phyloP scores from a whole-genome alignment of 2,888 invertebrate species.

The Dichetophora obliterata region DNA sequence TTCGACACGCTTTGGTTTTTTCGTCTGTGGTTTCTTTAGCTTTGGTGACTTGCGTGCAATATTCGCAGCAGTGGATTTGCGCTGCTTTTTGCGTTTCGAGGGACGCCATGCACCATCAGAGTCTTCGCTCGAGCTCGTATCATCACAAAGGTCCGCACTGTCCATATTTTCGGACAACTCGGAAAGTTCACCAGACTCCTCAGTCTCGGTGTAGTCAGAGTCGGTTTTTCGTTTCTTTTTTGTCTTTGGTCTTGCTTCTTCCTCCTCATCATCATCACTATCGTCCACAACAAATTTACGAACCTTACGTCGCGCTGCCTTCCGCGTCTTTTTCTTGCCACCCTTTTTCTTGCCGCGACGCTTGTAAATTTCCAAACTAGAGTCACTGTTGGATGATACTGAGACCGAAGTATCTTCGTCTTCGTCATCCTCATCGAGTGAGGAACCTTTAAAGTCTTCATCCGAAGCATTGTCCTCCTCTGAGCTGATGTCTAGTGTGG shows the following conservation, averaged over 20 bases:
- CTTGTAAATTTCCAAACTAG: conserved; percentile 70
- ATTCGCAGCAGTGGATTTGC: conserved; percentile 50
- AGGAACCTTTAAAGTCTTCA: conserved; percentile 89
- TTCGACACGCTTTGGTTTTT: conserved; percentile 61
- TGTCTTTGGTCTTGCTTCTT: conserved; percentile 68
- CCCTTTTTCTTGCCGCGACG: conserved; percentile 70
- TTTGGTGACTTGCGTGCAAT: conserved; percentile 63
- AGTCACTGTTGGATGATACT: conserved; percentile 73
- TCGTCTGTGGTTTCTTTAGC: conserved; percentile 54
- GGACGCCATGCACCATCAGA: conserved; percentile 68
- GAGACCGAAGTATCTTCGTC: conserved; percentile 71
- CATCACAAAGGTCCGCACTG: conserved; percentile 69
- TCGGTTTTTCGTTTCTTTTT: conserved; percentile 72
- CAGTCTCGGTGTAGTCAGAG: conserved; percentile 74
- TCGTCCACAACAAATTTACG: conserved; percentile 71
- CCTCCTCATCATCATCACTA: conserved; percentile 71
- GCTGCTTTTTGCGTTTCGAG: conserved; percentile 64
- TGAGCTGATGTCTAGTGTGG: conserved; percentile 84
- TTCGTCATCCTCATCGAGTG: conserved; percentile 71
- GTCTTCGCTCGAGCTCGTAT: conserved; percentile 65
- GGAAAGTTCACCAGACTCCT: conserved; percentile 64
- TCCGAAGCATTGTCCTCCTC: conserved; percentile 85
- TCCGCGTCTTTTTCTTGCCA: conserved; percentile 71
- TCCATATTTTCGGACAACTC: conserved; percentile 68
- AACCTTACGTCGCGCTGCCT: conserved; percentile 70